These are phyloP conservation scores for Hyla sarda DNA, from an alignment of 2,113 vertebrate genomes.

Conservation along the genomic window DNA sequence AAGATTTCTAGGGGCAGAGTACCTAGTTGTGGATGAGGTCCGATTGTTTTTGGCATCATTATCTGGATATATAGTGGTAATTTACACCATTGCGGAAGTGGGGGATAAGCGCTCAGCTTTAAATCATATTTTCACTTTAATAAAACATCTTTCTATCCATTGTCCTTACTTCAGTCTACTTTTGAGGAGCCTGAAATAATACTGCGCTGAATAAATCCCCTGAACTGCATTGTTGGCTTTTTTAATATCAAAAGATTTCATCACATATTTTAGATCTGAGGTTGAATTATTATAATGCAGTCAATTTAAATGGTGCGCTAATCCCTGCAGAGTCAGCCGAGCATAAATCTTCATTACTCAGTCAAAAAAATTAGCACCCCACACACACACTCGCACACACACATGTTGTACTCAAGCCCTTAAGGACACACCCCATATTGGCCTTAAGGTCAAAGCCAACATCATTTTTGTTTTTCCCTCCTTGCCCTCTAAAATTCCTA, in stretches of 20 bases:
- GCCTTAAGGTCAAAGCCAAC: no score
- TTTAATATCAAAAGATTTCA: constrained; percentile 13
- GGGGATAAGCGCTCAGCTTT: neutral
- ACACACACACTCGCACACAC: no score
- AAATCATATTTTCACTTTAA: neutral
- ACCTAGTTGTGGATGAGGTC: no score
- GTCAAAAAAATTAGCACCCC: neutral
- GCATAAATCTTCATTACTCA: constrained; percentile 2
- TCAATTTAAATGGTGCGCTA: constrained; percentile 19
- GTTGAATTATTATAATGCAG: constrained; percentile 20
- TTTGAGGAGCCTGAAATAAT: neutral
- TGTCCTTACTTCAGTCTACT: neutral
- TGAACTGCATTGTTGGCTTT: neutral
- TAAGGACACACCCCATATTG: no score
- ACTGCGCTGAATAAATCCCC: neutral
- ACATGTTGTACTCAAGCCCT: no score
- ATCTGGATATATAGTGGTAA: no score
- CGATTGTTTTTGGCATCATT: no score
- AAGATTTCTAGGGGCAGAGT: no score
- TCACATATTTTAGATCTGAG: constrained; percentile 1
- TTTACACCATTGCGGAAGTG: no score
- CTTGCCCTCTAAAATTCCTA: no score
- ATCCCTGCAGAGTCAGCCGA: neutral
- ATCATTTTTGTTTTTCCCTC: no score
- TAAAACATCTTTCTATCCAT: neutral